Evolutionary conservation across 2,888 invertebrate genomes (phyloP).

Genomic region (Caenorhabditis sp.): DNA sequence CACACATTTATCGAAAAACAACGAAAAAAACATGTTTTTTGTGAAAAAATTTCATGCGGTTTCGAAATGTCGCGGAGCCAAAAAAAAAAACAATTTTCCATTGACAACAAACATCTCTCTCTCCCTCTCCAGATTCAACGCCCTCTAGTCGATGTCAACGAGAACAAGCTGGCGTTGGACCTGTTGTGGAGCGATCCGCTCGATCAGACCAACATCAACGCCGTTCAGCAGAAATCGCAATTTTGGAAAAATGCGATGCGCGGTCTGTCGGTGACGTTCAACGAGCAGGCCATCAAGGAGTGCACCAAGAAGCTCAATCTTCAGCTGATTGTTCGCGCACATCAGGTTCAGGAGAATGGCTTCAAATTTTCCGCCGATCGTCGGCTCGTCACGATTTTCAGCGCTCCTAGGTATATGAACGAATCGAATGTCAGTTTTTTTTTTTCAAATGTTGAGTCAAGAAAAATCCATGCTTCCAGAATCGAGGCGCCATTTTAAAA

Average conservation of each 20-base stretch:
- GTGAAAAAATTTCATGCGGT: no score
- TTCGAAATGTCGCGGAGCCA: no score
- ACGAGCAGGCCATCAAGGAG: slow-evolving; percentile 25
- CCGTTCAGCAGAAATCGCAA: not conserved
- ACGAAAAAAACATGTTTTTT: no score
- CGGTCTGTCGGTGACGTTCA: slow-evolving; percentile 19
- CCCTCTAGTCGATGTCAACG: slow-evolving; percentile 21
- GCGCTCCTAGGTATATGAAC: slow-evolving; percentile 39
- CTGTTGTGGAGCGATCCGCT: slow-evolving; percentile 43
- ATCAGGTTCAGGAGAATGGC: slow-evolving; percentile 35
- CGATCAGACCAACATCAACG: slow-evolving; percentile 7
- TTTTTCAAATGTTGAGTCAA: no score
- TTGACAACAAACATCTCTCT: no score
- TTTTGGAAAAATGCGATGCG: slow-evolving; percentile 13
- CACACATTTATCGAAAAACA: no score
- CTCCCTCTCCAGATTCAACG: slow-evolving; percentile 20
- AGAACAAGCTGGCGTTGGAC: slow-evolving; percentile 17
- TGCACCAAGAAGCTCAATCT: slow-evolving; percentile 14
- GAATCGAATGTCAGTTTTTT: slow-evolving; percentile 15
- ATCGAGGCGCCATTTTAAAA: slow-evolving; percentile 25
- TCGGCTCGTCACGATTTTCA: slow-evolving; percentile 41
- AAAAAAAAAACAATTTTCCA: no score
- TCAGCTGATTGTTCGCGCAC: slow-evolving; percentile 15
- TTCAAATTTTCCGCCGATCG: slow-evolving; percentile 34
- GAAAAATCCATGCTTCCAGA: no score